Evolutionary conservation across 2,888 invertebrate species (phyloP), one percentile per base, ranked within the genome.

Genomic region (Eupithecia insigniata): DNA sequence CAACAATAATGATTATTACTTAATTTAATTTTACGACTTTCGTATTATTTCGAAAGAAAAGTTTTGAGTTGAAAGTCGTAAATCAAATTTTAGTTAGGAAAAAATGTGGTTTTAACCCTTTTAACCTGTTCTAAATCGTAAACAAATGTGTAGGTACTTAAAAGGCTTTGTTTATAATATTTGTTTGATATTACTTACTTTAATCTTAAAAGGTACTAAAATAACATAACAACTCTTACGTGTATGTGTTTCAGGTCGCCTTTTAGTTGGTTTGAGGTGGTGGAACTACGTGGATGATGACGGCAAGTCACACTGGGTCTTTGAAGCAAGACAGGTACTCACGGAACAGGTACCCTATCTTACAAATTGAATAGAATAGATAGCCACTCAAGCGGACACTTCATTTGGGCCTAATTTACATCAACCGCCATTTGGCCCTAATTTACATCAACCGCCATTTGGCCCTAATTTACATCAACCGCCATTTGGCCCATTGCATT

Each of bases 231-330:
- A 18, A 18, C 0, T 51, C 2, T 51, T n/a, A 0, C 18, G 18
- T n/a, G 6, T 22, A 30, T 60, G 8, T 30, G 30, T 73, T 89
- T 2, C 85, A 94, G 93, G 99, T 43, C 96, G 99, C 67, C 93
- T 99, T 62, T 95, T 99, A 89, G 99, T 99, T 30, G 99, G 99
- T 0, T 92, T 99, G 28, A 95, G 99, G 78, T 99, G 99, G 99
- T 99, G 99, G 99, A 99, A 99, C 94, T 99, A 99, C 88, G 98
- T 99, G 0, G 99, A 99, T 87, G 99, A 99, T 83, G 97, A 98
- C 78, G 99, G 99, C 51, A 96, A 97, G 82, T 99, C 99, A 67
- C 98, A 99, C 89, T 99, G 99, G 99, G 97, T 99, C 26, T 99
- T 98, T 90, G 99, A 99, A 94, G 96, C 99, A 0, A 95, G 97